Evolutionary conservation across 2,113 vertebrate species (phyloP).

Genomic region (Microcebus murinus): DNA sequence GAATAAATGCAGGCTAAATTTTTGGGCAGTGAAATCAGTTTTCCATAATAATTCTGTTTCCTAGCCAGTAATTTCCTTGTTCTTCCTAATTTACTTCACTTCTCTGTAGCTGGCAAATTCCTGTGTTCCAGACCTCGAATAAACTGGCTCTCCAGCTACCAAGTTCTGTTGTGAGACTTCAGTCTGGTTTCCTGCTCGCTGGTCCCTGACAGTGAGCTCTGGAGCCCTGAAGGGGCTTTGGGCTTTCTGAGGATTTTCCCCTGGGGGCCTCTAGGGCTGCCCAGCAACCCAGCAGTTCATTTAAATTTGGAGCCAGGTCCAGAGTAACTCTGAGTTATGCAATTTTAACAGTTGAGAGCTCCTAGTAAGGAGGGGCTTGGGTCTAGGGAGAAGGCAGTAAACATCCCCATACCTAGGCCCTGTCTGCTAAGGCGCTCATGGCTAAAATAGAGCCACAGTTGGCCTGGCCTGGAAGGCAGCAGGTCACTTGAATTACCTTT

Average conservation of each 20-base stretch:
- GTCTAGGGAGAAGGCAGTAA: not conserved
- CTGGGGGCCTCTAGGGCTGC: not conserved
- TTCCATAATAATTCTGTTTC: constrained; percentile 73
- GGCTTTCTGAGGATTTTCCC: not conserved
- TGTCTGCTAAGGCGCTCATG: not conserved
- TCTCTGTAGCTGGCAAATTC: constrained; percentile 58
- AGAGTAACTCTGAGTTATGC: constrained; percentile 41
- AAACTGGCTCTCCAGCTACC: constrained; percentile 16
- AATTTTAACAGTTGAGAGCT: not conserved
- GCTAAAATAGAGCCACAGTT: not conserved
- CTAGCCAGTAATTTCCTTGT: constrained; percentile 76
- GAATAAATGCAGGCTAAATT: constrained; percentile 75
- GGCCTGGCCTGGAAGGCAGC: not conserved
- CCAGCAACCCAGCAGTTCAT: constrained; percentile 1
- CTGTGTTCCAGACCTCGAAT: not conserved
- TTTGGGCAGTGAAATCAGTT: constrained; percentile 78
- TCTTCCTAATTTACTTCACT: constrained; percentile 77
- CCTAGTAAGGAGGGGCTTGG: not conserved
- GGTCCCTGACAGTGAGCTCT: not conserved
- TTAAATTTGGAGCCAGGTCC: constrained; percentile 44
- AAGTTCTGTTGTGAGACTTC: not conserved
- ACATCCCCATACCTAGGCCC: not conserved
- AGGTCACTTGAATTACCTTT: constrained; percentile 53
- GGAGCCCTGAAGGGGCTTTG: not conserved
- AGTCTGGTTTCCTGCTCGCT: not conserved